These are phyloP conservation scores for Petrolisthes manimaculis DNA, from an alignment of 2,888 invertebrate species.

Conservation along the genomic window DNA sequence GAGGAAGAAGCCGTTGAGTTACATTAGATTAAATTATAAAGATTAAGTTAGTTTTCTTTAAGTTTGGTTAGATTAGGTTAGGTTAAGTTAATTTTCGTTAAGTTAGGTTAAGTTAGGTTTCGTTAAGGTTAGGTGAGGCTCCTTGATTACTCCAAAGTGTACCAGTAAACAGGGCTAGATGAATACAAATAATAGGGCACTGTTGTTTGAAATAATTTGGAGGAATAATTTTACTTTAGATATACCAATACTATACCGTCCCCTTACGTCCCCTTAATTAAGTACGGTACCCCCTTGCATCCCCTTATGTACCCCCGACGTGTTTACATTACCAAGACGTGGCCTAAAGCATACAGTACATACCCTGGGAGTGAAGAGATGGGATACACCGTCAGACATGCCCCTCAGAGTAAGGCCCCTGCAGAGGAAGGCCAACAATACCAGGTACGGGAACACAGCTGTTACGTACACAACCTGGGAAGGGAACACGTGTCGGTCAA, in stretches of 20 bases:
- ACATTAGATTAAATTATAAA: background rate
- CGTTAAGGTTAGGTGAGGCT: too few species aligned
- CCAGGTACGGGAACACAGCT: slow-evolving; percentile 95
- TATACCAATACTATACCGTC: too few species aligned
- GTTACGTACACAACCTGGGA: slow-evolving; percentile 89
- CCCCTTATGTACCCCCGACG: background rate
- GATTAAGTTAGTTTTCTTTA: background rate
- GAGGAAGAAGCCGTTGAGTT: background rate
- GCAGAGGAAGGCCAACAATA: slow-evolving; percentile 93
- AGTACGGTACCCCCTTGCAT: background rate
- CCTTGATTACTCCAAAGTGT: too few species aligned
- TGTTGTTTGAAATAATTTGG: too few species aligned
- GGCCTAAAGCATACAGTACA: slow-evolving; percentile 67
- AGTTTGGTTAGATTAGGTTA: background rate
- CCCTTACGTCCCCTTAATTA: background rate
- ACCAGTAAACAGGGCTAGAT: too few species aligned
- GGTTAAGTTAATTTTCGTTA: too few species aligned
- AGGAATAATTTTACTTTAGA: too few species aligned
- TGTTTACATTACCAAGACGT: background rate
- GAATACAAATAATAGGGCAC: too few species aligned
- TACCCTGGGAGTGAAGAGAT: slow-evolving; percentile 89
- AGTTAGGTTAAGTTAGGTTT: background rate
- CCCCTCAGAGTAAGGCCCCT: slow-evolving; percentile 91
- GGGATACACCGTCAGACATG: slow-evolving; percentile 86
- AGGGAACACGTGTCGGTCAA: slow-evolving; percentile 48